Base-by-base conservation (phyloP, 2,888 invertebrate genomes). In the Drosophila kokeensis region DNA sequence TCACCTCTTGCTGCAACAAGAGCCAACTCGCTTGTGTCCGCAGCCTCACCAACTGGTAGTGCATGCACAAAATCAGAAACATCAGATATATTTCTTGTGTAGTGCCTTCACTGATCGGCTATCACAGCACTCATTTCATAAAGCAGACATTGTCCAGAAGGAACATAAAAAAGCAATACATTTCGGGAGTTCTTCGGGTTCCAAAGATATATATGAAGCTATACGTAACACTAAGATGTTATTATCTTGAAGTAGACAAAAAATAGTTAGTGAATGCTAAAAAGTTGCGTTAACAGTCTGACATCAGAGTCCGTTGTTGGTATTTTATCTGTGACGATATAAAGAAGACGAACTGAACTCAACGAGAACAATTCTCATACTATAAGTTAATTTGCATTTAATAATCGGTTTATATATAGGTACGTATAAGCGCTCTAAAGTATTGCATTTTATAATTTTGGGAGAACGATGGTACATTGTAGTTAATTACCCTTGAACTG, bases 11-110 rank as follows among this genome's bases (percentile, higher is more conserved):
- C 96, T 73, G 96, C 96, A 30, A 96, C 96, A 45, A 93, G 96
- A 79, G 96, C 96, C 34, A 96, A 95, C 91, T 96, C 95, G 32
- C 93, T 96, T 67, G 95, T 95, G 10, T 95, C 95, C 69, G 96
- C 96, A 36, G 95, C 96, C 52, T 96, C 96, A 49, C 96, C 96
- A 48, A 96, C 95, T 76, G 96, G 96, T 80, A 95, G 95, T 91
- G 96, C 95, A 71, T 95, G 95, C 92, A 94, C 95, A 73, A 95
- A 95, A 91, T 94, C 94, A 73, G 95, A 95, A 75, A 81, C 92
- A 42, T 92, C 93, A 21, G 93, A 93, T 58, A 92, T 93, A 69
- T 93, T 93, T 83, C 89, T 93, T 57, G 93, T 92, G 78, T 92
- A 93, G 91, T 89, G 67, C 38, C 4, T 50, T 32, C n/a, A 38